These are phyloP conservation scores for Keiferia lycopersicella DNA, from an alignment of 2,888 invertebrate species.

Conservation along the genomic window DNA sequence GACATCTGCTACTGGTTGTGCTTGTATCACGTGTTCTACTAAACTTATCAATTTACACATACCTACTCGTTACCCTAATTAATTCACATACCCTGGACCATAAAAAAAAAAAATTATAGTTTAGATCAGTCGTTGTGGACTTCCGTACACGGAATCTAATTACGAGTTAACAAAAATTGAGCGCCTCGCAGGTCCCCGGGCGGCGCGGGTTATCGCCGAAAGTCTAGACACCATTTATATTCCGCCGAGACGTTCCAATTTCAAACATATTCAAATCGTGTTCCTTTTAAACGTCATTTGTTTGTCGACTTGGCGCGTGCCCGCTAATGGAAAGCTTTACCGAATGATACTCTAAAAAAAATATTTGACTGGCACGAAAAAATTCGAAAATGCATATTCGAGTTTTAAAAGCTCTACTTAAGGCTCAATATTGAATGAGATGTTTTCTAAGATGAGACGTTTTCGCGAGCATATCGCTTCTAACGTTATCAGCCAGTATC, in stretches of 20 bases:
- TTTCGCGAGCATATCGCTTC: slow-evolving; percentile 47
- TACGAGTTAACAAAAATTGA: no score
- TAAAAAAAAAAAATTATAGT: no score
- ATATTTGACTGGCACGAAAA: slow-evolving; percentile 56
- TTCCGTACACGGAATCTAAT: no score
- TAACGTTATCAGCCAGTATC: slow-evolving; percentile 69
- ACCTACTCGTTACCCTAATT: no score
- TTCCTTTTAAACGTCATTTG: slow-evolving; percentile 75
- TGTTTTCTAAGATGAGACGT: slow-evolving; percentile 40
- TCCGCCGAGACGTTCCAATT: slow-evolving; percentile 61
- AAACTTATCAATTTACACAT: no score
- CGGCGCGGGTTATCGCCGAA: slow-evolving; percentile 49
- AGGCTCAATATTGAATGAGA: slow-evolving; percentile 38
- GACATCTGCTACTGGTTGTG: no score
- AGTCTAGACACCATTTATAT: slow-evolving; percentile 76
- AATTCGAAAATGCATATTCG: slow-evolving; percentile 27
- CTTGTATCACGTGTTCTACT: no score
- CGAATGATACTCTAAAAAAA: slow-evolving; percentile 64
- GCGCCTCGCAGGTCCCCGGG: slow-evolving; percentile 18
- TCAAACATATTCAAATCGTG: slow-evolving; percentile 71
- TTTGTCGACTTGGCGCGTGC: slow-evolving; percentile 76
- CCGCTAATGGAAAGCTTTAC: slow-evolving; percentile 75
- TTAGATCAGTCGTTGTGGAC: no score
- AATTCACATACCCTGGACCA: no score
- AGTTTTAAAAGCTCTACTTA: slow-evolving; percentile 31